phyloP scores from a whole-genome alignment of 2,888 invertebrate species.

The Beris morrisii region DNA sequence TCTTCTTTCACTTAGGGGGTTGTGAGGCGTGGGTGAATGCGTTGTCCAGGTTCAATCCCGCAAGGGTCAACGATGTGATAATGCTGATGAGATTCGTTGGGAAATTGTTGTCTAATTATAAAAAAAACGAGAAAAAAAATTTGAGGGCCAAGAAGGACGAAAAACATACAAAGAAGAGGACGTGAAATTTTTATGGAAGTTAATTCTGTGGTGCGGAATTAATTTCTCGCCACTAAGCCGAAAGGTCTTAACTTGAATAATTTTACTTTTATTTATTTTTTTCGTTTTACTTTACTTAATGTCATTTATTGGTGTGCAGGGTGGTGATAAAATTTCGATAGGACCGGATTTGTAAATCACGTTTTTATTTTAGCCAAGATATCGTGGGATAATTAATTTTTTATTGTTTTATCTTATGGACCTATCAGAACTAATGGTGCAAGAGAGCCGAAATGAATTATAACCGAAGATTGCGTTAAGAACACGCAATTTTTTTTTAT shows the following conservation, averaged over 20 bases:
- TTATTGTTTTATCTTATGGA: too few relatives aligned
- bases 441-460: too few relatives aligned
- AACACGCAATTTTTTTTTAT: too few relatives aligned
- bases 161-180: background rate
- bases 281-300: too few relatives aligned
- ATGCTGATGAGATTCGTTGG: constrained; percentile 20
- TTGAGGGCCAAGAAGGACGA: background rate
- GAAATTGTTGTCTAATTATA: constrained; percentile 25
- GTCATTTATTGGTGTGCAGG: too few relatives aligned
- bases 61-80: constrained; percentile 26
- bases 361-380: too few relatives aligned
- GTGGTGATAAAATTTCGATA: too few relatives aligned
- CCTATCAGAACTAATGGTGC: too few relatives aligned
- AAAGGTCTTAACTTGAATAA: constrained; percentile 25
- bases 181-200: constrained; percentile 22
- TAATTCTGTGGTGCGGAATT: constrained; percentile 27
- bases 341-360: too few relatives aligned
- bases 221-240: constrained; percentile 20
- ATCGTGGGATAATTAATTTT: too few relatives aligned
- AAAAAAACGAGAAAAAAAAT: constrained; percentile 1
- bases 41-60: background rate
- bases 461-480: too few relatives aligned
- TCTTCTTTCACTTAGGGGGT: background rate
- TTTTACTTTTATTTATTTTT: background rate
- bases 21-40: background rate